Conservation (phyloP, 2,888 invertebrate species). For the Eustalomyia histrio region DNA sequence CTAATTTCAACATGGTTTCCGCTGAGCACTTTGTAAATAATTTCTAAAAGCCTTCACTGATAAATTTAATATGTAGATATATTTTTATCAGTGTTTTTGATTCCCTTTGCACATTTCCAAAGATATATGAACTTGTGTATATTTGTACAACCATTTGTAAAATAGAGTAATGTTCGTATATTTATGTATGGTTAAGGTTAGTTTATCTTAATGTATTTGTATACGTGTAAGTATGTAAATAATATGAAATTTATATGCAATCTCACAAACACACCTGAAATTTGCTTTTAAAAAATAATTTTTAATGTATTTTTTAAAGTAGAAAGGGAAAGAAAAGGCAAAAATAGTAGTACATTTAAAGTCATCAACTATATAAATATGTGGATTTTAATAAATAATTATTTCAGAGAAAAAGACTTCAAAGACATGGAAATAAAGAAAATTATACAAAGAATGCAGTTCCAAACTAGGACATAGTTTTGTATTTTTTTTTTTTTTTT, state of each 20-base stretch:
- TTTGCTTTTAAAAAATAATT: not conserved
- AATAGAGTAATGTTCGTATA: too few species aligned
- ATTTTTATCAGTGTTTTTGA: too few species aligned
- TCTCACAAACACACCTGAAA: conserved; percentile 1
- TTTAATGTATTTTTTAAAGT: not conserved
- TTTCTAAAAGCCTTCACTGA: too few species aligned
- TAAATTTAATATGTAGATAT: too few species aligned
- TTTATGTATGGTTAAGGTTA: conserved; percentile 3
- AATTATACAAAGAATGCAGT: not conserved
- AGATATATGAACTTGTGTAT: too few species aligned
- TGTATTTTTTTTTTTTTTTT: too few species aligned
- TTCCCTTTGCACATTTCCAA: not conserved
- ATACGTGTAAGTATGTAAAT: not conserved
- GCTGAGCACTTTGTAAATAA: too few species aligned
- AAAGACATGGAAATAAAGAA: not conserved
- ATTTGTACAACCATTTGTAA: too few species aligned
- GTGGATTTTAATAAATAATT: not conserved
- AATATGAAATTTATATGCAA: conserved; percentile 1
- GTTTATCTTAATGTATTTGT: not conserved
- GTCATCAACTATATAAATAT: not conserved
- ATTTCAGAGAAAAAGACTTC: not conserved
- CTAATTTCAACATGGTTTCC: too few species aligned
- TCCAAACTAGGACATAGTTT: not conserved
- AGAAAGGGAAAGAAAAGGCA: not conserved
- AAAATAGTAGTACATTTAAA: not conserved